A percentile compares a stretch with the other conserved stretches of the same genome.
Evolutionary conservation across 2,888 invertebrate genomes (phyloP).

Genomic region (Rhagonycha lutea): DNA sequence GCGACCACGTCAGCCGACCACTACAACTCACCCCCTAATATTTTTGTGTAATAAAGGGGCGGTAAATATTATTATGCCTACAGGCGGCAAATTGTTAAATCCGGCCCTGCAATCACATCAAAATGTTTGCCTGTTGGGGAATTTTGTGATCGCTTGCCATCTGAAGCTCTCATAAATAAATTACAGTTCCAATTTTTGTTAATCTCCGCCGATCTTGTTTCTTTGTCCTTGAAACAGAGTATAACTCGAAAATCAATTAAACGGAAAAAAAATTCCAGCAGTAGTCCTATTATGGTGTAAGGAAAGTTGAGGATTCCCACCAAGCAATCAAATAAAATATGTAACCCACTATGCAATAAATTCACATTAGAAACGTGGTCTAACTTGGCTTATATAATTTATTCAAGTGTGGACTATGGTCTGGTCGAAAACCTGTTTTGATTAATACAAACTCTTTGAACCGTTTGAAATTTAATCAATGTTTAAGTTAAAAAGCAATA

Average conservation of each 20-base stretch:
- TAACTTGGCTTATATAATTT: not conserved
- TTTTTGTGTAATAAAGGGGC: no score
- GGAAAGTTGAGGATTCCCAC: not conserved
- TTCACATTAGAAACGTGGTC: not conserved
- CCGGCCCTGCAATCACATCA: no score
- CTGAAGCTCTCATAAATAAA: not conserved
- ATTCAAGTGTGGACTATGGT: slow-evolving; percentile 1
- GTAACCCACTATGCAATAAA: not conserved
- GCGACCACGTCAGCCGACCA: no score
- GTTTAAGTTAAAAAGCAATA: not conserved
- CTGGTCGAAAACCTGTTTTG: not conserved
- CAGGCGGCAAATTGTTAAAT: no score
- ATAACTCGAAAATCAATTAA: not conserved
- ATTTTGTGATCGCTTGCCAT: not conserved
- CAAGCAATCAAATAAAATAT: not conserved
- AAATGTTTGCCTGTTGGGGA: not conserved
- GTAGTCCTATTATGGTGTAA: not conserved
- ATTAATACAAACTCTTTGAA: not conserved
- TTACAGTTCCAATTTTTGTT: not conserved
- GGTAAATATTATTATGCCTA: no score
- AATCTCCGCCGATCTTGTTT: not conserved
- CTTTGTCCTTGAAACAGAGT: not conserved
- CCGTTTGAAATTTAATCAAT: slow-evolving; percentile 1
- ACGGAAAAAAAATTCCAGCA: not conserved
- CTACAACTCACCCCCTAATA: no score